Conservation (phyloP, 2,797 vertebrate species). For the Cossypha caffra region DNA sequence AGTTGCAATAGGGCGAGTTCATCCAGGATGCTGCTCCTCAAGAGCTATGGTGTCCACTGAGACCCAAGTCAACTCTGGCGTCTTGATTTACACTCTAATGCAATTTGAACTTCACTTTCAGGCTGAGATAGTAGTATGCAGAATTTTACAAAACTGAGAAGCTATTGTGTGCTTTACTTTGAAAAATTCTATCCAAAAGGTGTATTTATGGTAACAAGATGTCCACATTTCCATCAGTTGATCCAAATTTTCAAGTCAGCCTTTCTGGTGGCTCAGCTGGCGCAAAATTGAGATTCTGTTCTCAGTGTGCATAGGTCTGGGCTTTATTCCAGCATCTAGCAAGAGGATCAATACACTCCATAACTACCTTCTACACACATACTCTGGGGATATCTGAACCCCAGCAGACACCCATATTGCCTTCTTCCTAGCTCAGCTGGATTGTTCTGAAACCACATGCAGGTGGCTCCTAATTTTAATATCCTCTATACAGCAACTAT, state of each 20-base stretch:
- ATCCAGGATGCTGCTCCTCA: background rate
- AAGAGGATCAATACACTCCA: background rate
- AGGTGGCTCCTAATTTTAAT: slow-evolving; percentile 23
- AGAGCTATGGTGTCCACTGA: background rate
- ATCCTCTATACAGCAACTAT: background rate
- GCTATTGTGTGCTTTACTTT: background rate
- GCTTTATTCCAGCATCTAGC: slow-evolving; percentile 9
- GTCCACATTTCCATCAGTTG: background rate
- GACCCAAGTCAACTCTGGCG: background rate
- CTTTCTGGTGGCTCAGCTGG: background rate
- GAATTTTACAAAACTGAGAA: background rate
- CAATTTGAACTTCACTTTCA: background rate
- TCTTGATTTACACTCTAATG: background rate
- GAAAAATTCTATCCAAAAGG: background rate
- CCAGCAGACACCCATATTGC: background rate
- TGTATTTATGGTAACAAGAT: background rate
- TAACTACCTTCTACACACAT: background rate
- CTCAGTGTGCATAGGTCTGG: background rate
- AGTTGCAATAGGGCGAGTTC: background rate
- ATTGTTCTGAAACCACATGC: slow-evolving; percentile 28
- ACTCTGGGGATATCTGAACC: background rate
- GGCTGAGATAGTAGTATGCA: background rate
- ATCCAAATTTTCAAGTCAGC: background rate
- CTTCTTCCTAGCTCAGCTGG: background rate
- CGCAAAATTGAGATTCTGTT: background rate